Evolutionary conservation across 1,140 invertebrate genomes (phyloP).

Genomic region (Ptiloglossa arizonensis): DNA sequence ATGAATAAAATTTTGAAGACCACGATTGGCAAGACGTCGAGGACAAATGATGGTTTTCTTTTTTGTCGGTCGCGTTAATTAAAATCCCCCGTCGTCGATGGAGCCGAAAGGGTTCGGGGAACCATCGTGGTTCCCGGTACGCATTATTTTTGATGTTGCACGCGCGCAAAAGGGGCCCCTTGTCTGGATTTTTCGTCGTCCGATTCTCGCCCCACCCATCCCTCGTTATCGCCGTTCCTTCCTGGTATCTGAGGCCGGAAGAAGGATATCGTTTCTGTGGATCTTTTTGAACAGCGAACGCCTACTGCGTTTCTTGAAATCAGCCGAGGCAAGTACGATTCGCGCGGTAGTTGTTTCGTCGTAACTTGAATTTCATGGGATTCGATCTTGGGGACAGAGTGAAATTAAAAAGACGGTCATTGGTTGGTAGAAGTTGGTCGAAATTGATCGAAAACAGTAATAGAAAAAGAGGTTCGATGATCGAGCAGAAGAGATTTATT

Average conservation of each 20-base stretch:
- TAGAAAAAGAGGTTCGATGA: too few species aligned
- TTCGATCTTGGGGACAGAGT: too few species aligned
- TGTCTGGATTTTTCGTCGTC: constrained; percentile 66
- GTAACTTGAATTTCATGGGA: not conserved
- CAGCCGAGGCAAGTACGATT: not conserved
- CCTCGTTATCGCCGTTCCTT: constrained; percentile 52
- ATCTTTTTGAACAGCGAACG: constrained; percentile 12
- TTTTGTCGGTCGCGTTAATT: constrained; percentile 37
- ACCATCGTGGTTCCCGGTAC: constrained; percentile 70
- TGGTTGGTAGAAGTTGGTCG: too few species aligned
- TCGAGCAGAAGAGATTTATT: too few species aligned
- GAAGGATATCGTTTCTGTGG: constrained; percentile 10
- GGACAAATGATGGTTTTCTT: not conserved
- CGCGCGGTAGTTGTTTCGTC: not conserved
- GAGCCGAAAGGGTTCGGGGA: constrained; percentile 63
- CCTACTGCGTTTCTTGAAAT: constrained; percentile 20
- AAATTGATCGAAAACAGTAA: too few species aligned
- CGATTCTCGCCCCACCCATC: constrained; percentile 5
- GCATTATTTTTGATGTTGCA: constrained; percentile 68
- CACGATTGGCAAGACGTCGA: not conserved
- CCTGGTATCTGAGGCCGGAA: constrained; percentile 44
- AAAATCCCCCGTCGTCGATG: constrained; percentile 39
- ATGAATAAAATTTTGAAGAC: too few species aligned
- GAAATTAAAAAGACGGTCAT: too few species aligned
- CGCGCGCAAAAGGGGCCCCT: constrained; percentile 58